A percentile compares a stretch with the other conserved stretches of the same genome.
phyloP scores from a whole-genome alignment of 2,888 invertebrate species.

The Dolichomitus sp. region DNA sequence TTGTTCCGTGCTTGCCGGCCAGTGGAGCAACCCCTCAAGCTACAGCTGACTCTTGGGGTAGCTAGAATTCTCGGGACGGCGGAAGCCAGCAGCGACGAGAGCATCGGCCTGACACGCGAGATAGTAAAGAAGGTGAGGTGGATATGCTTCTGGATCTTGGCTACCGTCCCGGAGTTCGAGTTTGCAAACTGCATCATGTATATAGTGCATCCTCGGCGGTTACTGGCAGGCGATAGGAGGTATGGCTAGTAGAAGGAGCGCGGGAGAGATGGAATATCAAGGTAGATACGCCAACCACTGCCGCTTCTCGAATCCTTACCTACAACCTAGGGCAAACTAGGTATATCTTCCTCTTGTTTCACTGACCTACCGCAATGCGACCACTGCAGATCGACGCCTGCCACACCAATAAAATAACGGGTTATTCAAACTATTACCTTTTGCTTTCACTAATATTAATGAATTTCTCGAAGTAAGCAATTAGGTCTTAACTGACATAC shows the following conservation, averaged over 20 bases:
- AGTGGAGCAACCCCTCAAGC: constrained; percentile 38
- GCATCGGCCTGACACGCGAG: constrained; percentile 44
- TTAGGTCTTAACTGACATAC: too few species aligned
- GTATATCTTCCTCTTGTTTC: constrained; percentile 25
- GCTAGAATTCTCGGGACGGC: constrained; percentile 52
- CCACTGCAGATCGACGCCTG: constrained; percentile 59
- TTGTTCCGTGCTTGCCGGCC: constrained; percentile 25
- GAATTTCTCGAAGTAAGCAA: neutral
- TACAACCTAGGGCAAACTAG: constrained; percentile 28
- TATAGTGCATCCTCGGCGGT: constrained; percentile 32
- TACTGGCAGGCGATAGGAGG: constrained; percentile 7
- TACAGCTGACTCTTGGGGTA: constrained; percentile 53
- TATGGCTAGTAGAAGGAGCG: constrained; percentile 12
- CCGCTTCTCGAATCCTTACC: constrained; percentile 44
- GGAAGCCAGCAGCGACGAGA: constrained; percentile 45
- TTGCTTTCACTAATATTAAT: neutral
- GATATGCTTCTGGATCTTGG: constrained; percentile 66
- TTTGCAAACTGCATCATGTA: constrained; percentile 72
- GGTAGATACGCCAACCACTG: constrained; percentile 18
- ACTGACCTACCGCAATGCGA: constrained; percentile 62
- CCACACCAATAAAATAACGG: constrained; percentile 23
- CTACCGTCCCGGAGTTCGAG: constrained; percentile 72
- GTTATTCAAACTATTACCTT: neutral
- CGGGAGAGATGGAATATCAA: constrained; percentile 26
- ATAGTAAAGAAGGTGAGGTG: constrained; percentile 52